Evolutionary conservation across 2,888 invertebrate species (phyloP).

Genomic region (Tetanocera ferruginea): DNA sequence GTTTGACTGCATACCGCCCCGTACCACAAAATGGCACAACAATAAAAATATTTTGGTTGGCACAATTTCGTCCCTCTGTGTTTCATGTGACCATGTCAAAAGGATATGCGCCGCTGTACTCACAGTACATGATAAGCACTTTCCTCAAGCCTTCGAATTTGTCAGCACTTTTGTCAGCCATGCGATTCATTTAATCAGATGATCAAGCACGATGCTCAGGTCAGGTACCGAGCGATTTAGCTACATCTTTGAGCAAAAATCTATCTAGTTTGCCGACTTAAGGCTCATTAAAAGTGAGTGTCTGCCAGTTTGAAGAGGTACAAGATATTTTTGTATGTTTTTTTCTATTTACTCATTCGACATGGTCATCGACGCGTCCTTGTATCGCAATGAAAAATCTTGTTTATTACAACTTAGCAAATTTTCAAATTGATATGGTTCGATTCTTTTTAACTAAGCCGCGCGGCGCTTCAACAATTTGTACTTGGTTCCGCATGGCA

Average conservation of each 20-base stretch:
- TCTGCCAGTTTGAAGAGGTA: conserved; percentile 49
- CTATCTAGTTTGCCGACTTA: conserved; percentile 26
- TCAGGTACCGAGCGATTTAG: conserved; percentile 9
- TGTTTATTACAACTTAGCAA: conserved; percentile 65
- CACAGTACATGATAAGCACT: neutral
- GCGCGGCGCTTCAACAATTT: neutral
- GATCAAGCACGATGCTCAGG: conserved; percentile 42
- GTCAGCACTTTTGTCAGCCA: conserved; percentile 60
- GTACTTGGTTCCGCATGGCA: conserved; percentile 40
- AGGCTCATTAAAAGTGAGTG: conserved; percentile 37
- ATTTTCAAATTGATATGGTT: conserved; percentile 55
- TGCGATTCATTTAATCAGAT: conserved; percentile 58
- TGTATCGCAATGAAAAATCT: conserved; percentile 58
- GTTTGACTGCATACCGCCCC: conserved; percentile 8
- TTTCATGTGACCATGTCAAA: conserved; percentile 33
- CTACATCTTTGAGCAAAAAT: neutral
- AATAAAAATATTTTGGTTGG: conserved; percentile 20
- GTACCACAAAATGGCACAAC: conserved; percentile 38
- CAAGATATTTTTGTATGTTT: too few species aligned
- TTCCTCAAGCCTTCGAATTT: conserved; percentile 53
- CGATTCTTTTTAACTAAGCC: conserved; percentile 7
- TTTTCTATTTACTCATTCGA: conserved; percentile 51
- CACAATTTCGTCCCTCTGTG: neutral
- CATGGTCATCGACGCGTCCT: conserved; percentile 50
- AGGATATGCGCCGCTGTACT: neutral